Base-by-base conservation (phyloP, 2,797 vertebrate genomes). In the Sebastes cheni region DNA sequence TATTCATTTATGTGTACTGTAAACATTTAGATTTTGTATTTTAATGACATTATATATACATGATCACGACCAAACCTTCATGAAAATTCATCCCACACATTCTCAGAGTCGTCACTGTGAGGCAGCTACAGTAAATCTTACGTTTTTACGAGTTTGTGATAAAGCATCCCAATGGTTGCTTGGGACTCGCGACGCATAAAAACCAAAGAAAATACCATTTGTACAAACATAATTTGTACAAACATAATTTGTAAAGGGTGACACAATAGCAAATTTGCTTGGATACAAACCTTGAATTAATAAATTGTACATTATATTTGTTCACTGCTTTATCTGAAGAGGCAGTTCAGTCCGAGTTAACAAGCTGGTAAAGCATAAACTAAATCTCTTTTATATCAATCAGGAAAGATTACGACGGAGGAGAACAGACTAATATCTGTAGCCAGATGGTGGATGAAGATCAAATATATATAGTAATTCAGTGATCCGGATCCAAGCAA, bases 201-300 rank as follows among this genome's bases (percentile, higher is more conserved):
- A 90, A 88, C 81, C 80, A 92, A 85, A 91, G 86, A 84, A 93
- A 93, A 90, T 75, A 75, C 64, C 42, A 86, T 93, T 88, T 87
- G 84, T 82, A 91, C 73, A 91, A 77, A 88, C 83, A 85, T 64
- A 81, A 80, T 83, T 84, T 76, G 9, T 56, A 83, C 50, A 52
- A 52, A 89, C 81, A 84, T 61, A 81, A 81, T 82, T 84, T 77
- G 9, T 60, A 83, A 89, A 79, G 32, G 59, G 72, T 55, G 55
- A 85, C 52, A 91, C 67, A 79, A 50, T 61, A 86, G 62, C 3
- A 16, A 16, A 82, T 83, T 91, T 83, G 86, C 83, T 84, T 91
- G 84, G 87, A 87, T 72, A 46, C 82, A 87, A 86, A 82, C 42
- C 23, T n/a, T 68, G 14, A 85, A 75, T 75, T 20, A 42, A 13